Base-by-base conservation (phyloP, 2,797 vertebrate genomes). In the Platyrinchus mystaceus region DNA sequence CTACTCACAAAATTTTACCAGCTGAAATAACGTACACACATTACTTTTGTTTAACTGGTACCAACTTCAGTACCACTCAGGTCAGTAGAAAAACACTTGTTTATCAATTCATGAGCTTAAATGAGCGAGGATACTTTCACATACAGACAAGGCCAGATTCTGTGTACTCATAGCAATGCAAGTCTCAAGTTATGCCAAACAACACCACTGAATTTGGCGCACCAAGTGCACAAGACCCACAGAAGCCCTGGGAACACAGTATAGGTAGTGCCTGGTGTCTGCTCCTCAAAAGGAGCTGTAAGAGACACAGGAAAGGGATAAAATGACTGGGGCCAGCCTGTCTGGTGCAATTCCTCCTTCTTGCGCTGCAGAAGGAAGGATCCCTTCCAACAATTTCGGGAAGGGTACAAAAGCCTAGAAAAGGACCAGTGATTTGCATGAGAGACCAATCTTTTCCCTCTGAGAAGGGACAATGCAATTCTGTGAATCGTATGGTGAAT, bases 351-450 rank as follows among this genome's bases (percentile, higher is more conserved):
- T 94, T 89, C 78, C 37, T 78, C 47, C 89, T 94, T 68, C 79
- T 73, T 1, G 0, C 55, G 70, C 84, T 62, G 73, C 50, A 79
- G 60, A 95, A 94, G 97, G 91, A 94, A 92, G 52, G 92, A 89
- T 56, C 34, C 77, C 49, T 93, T 97, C 95, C 94, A 97, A 85
- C 44, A 86, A 96, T 92, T 95, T 96, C 82, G 76, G 64, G 77
- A 94, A 63, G 17, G 70, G 76, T 90, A 97, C 90, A 96, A 97
- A 97, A 94, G 94, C 87, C 52, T 74, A 94, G 89, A 96, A 95
- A 96, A 97, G 83, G 89, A 90, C 84, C 87, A 93, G 66, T 97
- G 88, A 97, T 97, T 96, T 97, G 95, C 94, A 96, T 96, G 96
- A 95, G 79, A 96, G 80, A 94, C 90, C 79, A 95, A 87, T 81